phyloP scores from a whole-genome alignment of 2,888 invertebrate species.

The Isoperla grammatica region DNA sequence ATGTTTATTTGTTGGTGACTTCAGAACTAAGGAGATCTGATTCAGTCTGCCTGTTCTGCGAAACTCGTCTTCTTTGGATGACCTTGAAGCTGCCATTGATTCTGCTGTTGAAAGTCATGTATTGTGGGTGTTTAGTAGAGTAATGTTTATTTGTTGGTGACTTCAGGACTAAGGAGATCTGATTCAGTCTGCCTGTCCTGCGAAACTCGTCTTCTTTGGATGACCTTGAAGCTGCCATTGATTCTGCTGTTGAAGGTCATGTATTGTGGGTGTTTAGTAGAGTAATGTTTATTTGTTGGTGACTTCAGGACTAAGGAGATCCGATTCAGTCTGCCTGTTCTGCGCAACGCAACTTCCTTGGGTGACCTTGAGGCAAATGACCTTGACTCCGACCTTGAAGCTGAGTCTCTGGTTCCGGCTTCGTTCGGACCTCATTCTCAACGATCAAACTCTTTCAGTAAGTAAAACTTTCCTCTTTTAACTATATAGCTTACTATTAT shows the following conservation, averaged over 20 bases:
- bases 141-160: too few relatives aligned
- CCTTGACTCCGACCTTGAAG: conserved; percentile 43
- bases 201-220: background rate
- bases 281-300: background rate
- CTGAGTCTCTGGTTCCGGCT: conserved; percentile 40
- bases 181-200: background rate
- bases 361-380: conserved; percentile 34
- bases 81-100: too few relatives aligned
- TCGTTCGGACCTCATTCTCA: conserved; percentile 46
- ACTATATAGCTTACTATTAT: too few relatives aligned
- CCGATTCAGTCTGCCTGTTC: conserved; percentile 37
- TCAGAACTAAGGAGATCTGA: too few relatives aligned
- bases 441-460: conserved; percentile 64
- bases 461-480: conserved; percentile 41
- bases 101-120: too few relatives aligned
- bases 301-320: conserved; percentile 43
- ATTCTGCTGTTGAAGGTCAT: background rate
- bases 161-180: too few relatives aligned
- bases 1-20: too few relatives aligned
- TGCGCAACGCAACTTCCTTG: conserved; percentile 35
- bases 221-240: too few relatives aligned
- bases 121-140: too few relatives aligned
- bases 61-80: background rate
- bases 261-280: too few relatives aligned
- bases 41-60: background rate